Percentiles rank a stretch among this genome's conserved stretches.
These are phyloP conservation scores for Ciconia boyciana DNA, from an alignment of 2,113 vertebrate species.

Conservation along the genomic window DNA sequence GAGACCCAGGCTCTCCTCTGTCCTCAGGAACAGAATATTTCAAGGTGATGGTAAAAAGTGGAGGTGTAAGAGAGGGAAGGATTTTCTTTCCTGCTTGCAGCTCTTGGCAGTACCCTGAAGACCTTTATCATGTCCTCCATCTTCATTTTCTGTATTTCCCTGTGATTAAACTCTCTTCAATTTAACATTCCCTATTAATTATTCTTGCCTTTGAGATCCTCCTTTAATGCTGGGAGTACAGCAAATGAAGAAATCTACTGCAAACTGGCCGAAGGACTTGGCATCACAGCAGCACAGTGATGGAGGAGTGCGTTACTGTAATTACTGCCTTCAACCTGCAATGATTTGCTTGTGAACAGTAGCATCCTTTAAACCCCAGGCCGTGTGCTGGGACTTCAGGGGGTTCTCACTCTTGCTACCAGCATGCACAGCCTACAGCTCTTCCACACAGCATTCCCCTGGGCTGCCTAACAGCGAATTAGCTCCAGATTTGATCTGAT, in stretches of 20 bases:
- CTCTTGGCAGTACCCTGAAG: background rate
- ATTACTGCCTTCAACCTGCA: fast-evolving
- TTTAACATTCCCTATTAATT: background rate
- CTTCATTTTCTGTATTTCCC: background rate
- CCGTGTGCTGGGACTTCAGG: background rate
- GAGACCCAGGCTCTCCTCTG: background rate
- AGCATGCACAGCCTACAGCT: fast-evolving
- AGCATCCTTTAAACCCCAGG: background rate
- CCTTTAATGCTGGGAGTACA: background rate
- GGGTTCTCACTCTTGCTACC: background rate
- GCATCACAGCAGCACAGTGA: background rate
- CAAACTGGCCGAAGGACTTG: background rate
- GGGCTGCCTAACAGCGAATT: background rate
- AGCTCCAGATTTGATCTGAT: background rate
- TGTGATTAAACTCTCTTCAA: background rate
- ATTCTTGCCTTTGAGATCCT: background rate
- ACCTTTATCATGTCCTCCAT: background rate
- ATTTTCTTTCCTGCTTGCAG: background rate
- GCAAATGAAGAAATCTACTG: background rate
- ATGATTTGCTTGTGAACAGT: background rate
- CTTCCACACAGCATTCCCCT: background rate
- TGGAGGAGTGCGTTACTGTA: background rate
- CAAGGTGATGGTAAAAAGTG: background rate
- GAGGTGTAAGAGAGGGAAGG: background rate
- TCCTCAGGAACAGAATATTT: background rate